Evolutionary conservation across 2,888 invertebrate genomes (phyloP).

Genomic region (Allolobophora icterica): DNA sequence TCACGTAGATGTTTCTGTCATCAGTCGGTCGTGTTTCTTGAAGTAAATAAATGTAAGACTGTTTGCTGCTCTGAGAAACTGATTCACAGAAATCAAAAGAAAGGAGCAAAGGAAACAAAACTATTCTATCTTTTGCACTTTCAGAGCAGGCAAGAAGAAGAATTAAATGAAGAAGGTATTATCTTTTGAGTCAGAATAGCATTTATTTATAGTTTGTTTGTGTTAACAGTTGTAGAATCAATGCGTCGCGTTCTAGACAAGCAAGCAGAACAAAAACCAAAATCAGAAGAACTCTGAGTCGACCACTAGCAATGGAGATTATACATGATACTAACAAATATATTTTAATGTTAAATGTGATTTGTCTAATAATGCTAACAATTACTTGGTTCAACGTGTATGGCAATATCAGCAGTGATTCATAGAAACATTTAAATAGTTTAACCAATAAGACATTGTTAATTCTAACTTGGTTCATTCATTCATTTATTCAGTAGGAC

Average conservation of each 20-base stretch:
- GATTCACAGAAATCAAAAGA: too few species aligned
- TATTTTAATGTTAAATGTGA: not conserved
- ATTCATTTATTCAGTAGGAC: too few species aligned
- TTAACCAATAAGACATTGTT: not conserved
- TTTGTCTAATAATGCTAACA: not conserved
- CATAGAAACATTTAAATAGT: not conserved
- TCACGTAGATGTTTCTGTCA: too few species aligned
- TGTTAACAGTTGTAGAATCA: not conserved
- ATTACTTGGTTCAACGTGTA: not conserved
- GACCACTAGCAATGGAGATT: too few species aligned
- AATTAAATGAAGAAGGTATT: not conserved
- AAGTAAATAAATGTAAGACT: too few species aligned
- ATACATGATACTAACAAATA: not conserved
- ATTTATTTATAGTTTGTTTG: not conserved
- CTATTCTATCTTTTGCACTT: too few species aligned
- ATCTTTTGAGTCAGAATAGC: not conserved
- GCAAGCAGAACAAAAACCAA: not conserved
- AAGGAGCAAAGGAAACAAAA: too few species aligned
- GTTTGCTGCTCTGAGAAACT: too few species aligned
- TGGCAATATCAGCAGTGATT: not conserved
- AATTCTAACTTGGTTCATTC: not conserved
- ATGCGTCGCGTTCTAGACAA: not conserved
- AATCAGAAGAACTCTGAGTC: not conserved
- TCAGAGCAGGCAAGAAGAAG: not conserved
- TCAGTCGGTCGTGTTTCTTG: too few species aligned